Conservation (phyloP, 2,888 invertebrate genomes). For the Cerastis rubricosa region DNA sequence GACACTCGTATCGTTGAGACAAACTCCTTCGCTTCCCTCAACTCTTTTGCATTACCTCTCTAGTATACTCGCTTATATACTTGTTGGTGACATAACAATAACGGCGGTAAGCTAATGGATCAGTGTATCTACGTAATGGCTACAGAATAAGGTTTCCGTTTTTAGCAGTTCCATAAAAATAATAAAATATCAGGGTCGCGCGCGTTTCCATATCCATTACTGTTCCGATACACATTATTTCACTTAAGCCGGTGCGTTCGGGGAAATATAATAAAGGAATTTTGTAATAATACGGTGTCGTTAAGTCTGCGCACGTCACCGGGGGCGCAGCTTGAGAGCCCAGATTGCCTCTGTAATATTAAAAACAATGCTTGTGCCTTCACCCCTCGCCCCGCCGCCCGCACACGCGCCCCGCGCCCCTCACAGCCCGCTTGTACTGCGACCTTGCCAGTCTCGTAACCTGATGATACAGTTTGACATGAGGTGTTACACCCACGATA, state of each 20-base stretch:
- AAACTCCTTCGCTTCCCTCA: background rate
- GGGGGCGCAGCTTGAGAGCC: conserved; percentile 67
- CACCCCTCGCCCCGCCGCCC: background rate
- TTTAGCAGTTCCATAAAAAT: conserved; percentile 64
- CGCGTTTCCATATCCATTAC: conserved; percentile 69
- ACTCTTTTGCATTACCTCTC: background rate
- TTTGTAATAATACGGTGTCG: conserved; percentile 68
- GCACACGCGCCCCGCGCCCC: background rate
- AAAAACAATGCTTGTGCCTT: conserved; percentile 67
- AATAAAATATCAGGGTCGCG: conserved; percentile 64
- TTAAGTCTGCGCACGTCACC: conserved; percentile 70
- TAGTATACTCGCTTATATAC: background rate
- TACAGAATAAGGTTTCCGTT: conserved; percentile 48
- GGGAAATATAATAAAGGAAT: conserved; percentile 70
- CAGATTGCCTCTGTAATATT: conserved; percentile 73
- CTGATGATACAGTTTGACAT: conserved; percentile 9
- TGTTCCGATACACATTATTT: conserved; percentile 70
- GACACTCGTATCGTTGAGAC: conserved; percentile 33
- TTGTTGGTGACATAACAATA: conserved; percentile 19
- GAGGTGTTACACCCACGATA: background rate
- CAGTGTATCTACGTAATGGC: conserved; percentile 37
- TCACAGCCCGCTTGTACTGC: background rate
- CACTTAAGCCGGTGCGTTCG: conserved; percentile 68
- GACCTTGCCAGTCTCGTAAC: conserved; percentile 20
- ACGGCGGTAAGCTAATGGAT: conserved; percentile 32